Conservation (phyloP, 2,113 vertebrate genomes). For the Sylvilagus bachmani region DNA sequence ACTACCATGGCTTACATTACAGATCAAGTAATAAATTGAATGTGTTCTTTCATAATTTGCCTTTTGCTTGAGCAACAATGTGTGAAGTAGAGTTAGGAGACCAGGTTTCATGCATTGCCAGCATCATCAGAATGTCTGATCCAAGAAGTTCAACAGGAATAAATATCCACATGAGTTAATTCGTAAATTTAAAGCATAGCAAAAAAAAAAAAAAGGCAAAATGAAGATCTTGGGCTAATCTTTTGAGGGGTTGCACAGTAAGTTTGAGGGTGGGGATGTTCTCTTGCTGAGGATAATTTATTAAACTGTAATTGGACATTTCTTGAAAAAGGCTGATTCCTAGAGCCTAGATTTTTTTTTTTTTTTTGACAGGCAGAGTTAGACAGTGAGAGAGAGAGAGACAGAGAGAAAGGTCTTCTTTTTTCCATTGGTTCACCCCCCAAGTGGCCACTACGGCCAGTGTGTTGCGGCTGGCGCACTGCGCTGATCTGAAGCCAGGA, state of each 20-base stretch:
- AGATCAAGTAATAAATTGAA: background rate
- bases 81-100: background rate
- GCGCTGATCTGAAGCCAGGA: too few relatives aligned
- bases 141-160: background rate
- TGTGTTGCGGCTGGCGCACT: too few relatives aligned
- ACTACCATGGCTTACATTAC: too few relatives aligned
- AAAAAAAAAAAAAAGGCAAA: background rate
- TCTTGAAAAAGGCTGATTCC: background rate
- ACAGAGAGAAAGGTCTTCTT: too few relatives aligned
- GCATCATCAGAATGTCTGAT: background rate
- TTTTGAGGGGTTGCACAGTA: background rate
- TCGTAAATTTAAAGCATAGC: background rate
- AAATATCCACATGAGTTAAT: background rate
- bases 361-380: too few relatives aligned
- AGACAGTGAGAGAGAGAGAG: too few relatives aligned
- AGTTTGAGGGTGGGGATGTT: background rate
- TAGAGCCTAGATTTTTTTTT: background rate
- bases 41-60: background rate
- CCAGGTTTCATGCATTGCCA: background rate
- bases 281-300: background rate
- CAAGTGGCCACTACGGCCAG: too few relatives aligned
- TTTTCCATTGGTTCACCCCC: too few relatives aligned
- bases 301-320: background rate
- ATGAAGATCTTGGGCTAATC: background rate
- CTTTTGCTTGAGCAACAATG: background rate